These are phyloP conservation scores for Carterocephalus palaemon DNA, from an alignment of 2,888 invertebrate species.

Conservation along the genomic window DNA sequence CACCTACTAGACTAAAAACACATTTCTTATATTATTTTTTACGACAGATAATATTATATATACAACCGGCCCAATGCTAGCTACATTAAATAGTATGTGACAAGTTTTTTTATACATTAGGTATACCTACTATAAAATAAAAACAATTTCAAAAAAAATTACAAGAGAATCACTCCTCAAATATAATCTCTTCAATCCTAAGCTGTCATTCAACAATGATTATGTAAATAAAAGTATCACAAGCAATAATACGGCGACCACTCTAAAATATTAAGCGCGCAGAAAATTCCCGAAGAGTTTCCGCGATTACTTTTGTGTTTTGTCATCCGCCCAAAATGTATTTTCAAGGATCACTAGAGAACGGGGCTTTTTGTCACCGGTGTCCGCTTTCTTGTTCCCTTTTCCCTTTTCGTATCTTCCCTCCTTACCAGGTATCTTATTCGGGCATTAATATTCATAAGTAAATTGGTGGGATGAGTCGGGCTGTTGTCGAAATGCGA, in stretches of 20 bases:
- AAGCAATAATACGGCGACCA: conserved; percentile 33
- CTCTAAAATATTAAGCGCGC: conserved; percentile 69
- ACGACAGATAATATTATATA: too few species aligned
- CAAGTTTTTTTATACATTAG: too few species aligned
- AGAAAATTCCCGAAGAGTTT: conserved; percentile 47
- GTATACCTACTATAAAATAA: background rate
- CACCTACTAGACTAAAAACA: too few species aligned
- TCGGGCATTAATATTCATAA: conserved; percentile 74
- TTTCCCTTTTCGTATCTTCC: conserved; percentile 18
- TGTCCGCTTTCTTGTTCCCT: conserved; percentile 45
- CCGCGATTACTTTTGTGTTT: conserved; percentile 59
- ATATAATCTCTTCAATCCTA: background rate
- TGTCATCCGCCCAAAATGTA: conserved; percentile 73
- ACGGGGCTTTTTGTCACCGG: conserved; percentile 59
- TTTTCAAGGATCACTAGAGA: conserved; percentile 56
- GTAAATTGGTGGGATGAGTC: conserved; percentile 68
- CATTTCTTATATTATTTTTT: too few species aligned
- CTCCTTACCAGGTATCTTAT: conserved; percentile 33
- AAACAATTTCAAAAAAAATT: background rate
- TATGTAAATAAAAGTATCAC: conserved; percentile 21
- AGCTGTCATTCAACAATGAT: conserved; percentile 19
- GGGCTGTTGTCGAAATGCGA: conserved; percentile 23
- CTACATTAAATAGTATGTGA: too few species aligned
- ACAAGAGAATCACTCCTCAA: background rate
- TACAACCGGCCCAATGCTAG: too few species aligned